Conservation (phyloP, 2,888 invertebrate species). For the Clusia tigrina region DNA sequence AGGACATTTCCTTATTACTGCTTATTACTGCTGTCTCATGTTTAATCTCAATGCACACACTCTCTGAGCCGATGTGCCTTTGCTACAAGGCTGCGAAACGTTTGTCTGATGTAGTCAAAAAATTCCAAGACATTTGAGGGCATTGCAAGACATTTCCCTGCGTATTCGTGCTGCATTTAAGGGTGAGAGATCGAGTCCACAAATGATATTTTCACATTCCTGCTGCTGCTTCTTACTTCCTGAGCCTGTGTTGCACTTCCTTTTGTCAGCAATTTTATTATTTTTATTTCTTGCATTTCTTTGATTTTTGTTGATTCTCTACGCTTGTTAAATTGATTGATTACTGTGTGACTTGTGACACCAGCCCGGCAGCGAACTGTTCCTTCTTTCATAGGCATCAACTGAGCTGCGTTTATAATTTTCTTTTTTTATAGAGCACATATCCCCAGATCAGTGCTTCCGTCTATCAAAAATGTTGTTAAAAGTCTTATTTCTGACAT, state of each 20-base stretch:
- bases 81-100: too few relatives aligned
- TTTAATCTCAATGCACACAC: too few relatives aligned
- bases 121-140: too few relatives aligned
- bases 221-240: constrained; percentile 11
- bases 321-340: constrained; percentile 58
- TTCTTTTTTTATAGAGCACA: too few relatives aligned
- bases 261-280: background rate
- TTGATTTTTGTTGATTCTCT: constrained; percentile 40
- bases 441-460: too few relatives aligned
- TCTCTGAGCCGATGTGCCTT: too few relatives aligned
- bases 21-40: too few relatives aligned
- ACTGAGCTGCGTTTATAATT: constrained; percentile 15
- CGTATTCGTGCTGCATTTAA: too few relatives aligned
- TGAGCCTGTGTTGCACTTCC: constrained; percentile 24
- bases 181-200: too few relatives aligned
- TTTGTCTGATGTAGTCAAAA: too few relatives aligned
- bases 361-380: constrained; percentile 26
- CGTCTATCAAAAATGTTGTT: constrained; percentile 19
- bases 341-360: constrained; percentile 61
- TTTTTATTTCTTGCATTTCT: constrained; percentile 30
- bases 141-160: too few relatives aligned
- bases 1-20: too few relatives aligned
- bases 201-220: background rate
- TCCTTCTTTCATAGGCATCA: constrained; percentile 10
- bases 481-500: constrained; percentile 31